phyloP scores from a whole-genome alignment of 2,888 invertebrate genomes.

The Erebia epiphron region DNA sequence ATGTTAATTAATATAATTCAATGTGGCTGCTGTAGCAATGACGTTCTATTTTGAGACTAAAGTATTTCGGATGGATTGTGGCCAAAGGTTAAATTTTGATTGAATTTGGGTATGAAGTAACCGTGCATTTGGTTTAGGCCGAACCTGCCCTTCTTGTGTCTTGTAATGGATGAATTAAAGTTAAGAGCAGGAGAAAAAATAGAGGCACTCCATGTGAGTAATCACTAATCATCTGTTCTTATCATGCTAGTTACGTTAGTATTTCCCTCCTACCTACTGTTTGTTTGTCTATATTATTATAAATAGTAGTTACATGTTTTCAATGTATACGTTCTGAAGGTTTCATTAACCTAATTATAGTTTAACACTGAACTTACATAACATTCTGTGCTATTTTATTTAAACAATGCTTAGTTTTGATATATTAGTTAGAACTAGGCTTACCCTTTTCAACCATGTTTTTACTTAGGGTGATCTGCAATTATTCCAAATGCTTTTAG shows the following conservation, averaged over 20 bases:
- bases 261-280: constrained; percentile 39
- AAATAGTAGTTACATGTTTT: constrained; percentile 49
- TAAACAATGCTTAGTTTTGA: constrained; percentile 29
- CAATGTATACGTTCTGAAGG: constrained; percentile 34
- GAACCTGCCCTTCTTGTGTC: constrained; percentile 46
- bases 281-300: constrained; percentile 15
- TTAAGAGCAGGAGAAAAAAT: constrained; percentile 74
- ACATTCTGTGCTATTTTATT: constrained; percentile 39
- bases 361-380: constrained; percentile 57
- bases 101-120: constrained; percentile 67
- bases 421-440: too few species aligned
- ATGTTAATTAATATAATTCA: constrained; percentile 13
- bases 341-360: constrained; percentile 27
- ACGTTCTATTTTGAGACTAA: constrained; percentile 72
- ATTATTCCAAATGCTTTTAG: too few species aligned
- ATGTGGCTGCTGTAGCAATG: constrained; percentile 36
- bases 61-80: constrained; percentile 71
- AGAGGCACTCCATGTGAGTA: constrained; percentile 76
- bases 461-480: too few species aligned
- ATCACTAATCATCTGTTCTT: constrained; percentile 49
- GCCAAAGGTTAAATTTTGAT: constrained; percentile 72
- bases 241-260: constrained; percentile 61
- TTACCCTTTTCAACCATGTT: too few species aligned
- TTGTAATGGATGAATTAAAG: constrained; percentile 76
- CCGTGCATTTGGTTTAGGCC: constrained; percentile 58